These are phyloP conservation scores for Asbolus verrucosus DNA, from an alignment of 1,140 invertebrate genomes.

Conservation along the genomic window DNA sequence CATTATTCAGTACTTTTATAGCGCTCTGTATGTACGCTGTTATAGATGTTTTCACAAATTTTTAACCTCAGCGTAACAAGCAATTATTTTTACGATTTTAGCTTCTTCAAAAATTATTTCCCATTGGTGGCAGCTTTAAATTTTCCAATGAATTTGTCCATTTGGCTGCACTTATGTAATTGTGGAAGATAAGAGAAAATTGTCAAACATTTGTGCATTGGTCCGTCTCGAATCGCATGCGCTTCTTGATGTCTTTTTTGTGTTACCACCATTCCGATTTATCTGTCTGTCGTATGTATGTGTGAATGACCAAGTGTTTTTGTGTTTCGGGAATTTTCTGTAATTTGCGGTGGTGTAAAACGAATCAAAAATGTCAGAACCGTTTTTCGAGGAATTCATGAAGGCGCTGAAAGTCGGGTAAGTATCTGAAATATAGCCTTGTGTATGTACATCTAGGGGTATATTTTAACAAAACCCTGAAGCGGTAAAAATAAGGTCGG, in stretches of 20 bases:
- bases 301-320: slow-evolving; percentile 6
- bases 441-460: slow-evolving; percentile 12
- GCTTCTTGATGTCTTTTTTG: slow-evolving; percentile 12
- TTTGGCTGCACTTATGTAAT: too few species aligned
- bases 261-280: neutral
- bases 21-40: too few species aligned
- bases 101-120: too few species aligned
- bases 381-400: slow-evolving; percentile 22
- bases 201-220: neutral
- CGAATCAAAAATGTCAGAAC: slow-evolving; percentile 11
- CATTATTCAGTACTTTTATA: too few species aligned
- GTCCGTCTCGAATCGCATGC: neutral
- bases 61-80: too few species aligned
- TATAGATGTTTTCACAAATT: too few species aligned
- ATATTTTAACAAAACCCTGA: slow-evolving; percentile 32
- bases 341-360: too few species aligned
- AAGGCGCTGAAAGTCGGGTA: slow-evolving; percentile 9
- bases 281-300: slow-evolving; percentile 3
- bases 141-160: too few species aligned
- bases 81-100: too few species aligned
- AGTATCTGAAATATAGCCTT: slow-evolving; percentile 28
- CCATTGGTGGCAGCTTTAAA: too few species aligned
- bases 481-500: slow-evolving; percentile 25
- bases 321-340: slow-evolving; percentile 14
- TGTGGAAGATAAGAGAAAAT: neutral